These are phyloP conservation scores for Tipula helvola DNA, from an alignment of 2,888 invertebrate species.

Conservation along the genomic window DNA sequence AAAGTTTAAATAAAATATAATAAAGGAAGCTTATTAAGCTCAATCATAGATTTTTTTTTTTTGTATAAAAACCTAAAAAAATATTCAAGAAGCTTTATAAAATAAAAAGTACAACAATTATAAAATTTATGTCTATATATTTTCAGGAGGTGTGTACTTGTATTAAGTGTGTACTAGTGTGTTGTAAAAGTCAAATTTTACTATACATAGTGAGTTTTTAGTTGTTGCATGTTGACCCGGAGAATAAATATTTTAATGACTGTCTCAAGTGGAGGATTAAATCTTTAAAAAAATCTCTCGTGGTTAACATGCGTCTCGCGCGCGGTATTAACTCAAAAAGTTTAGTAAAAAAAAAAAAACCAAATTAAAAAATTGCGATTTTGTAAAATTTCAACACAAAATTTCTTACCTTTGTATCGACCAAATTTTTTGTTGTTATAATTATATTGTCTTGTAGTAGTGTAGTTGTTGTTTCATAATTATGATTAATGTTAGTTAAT, in stretches of 20 bases:
- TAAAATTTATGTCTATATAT: neutral
- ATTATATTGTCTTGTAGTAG: neutral
- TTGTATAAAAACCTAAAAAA: neutral
- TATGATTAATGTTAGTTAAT: neutral
- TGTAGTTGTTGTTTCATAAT: slow-evolving; percentile 6
- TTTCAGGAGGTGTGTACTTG: neutral
- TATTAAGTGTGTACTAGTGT: neutral
- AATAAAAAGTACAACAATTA: neutral
- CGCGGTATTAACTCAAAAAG: neutral
- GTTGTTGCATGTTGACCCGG: neutral
- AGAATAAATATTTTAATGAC: neutral
- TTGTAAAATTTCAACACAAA: neutral
- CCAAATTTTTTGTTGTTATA: neutral
- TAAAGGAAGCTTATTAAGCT: neutral
- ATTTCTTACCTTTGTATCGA: neutral
- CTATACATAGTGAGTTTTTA: neutral
- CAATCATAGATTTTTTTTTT: neutral
- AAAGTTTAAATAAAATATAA: neutral
- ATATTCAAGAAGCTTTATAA: neutral
- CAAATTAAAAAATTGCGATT: neutral
- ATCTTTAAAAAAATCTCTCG: neutral
- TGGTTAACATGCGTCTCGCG: neutral
- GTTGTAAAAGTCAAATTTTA: neutral
- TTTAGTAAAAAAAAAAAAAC: neutral
- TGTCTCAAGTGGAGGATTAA: neutral